Evolutionary conservation across 1,140 invertebrate species (phyloP).

Genomic region (Dinothrombium tinctorium): DNA sequence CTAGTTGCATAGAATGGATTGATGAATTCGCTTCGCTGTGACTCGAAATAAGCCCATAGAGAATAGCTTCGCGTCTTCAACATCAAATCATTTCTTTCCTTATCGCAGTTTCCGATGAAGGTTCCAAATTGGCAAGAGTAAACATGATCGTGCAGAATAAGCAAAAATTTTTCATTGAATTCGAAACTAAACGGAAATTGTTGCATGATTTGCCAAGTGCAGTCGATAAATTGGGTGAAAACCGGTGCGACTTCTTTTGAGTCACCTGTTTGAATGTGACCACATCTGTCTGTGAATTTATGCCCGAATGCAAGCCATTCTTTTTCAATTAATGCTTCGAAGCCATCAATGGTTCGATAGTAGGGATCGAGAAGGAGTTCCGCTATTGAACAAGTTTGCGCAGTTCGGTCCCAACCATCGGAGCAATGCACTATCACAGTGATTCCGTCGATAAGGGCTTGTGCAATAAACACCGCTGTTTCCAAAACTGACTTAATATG

Average conservation of each 20-base stretch:
- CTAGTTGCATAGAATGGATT: constrained; percentile 64
- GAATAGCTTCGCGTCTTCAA: constrained; percentile 47
- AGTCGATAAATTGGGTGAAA: constrained; percentile 85
- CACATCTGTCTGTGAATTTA: constrained; percentile 78
- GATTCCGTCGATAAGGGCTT: constrained; percentile 41
- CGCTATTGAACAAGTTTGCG: constrained; percentile 86
- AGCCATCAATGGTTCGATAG: constrained; percentile 86
- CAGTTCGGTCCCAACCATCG: constrained; percentile 87
- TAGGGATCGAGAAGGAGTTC: constrained; percentile 77
- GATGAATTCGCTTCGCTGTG: constrained; percentile 66
- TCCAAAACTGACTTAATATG: constrained; percentile 85
- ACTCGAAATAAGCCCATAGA: constrained; percentile 74
- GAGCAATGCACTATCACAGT: constrained; percentile 94
- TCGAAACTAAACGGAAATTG: constrained; percentile 79
- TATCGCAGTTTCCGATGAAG: constrained; percentile 81
- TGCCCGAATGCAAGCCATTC: constrained; percentile 93
- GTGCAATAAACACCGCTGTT: constrained; percentile 68
- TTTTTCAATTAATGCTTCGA: constrained; percentile 79
- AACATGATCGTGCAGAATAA: constrained; percentile 80
- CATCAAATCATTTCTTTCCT: constrained; percentile 60
- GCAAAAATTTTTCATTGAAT: constrained; percentile 82
- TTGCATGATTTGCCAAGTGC: constrained; percentile 71
- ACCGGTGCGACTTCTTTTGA: constrained; percentile 65
- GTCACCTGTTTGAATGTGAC: constrained; percentile 51
- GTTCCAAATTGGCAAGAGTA: constrained; percentile 79